Percentiles rank a stretch among this genome's conserved stretches.
phyloP scores from a whole-genome alignment of 1,140 invertebrate genomes.

The Drosophila carrolli region DNA sequence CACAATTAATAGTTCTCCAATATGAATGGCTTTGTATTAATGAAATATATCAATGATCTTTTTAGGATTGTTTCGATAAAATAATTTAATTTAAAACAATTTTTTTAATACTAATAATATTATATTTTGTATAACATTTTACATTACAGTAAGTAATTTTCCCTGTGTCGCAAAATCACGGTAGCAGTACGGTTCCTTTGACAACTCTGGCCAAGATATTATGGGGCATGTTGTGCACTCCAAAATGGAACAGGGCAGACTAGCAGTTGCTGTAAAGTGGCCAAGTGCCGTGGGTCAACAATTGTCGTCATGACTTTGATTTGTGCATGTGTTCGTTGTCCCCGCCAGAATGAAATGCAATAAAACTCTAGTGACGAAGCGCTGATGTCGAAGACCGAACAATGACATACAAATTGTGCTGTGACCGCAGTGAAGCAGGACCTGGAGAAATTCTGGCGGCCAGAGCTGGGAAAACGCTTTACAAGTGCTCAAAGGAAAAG shows the following conservation, averaged over 20 bases:
- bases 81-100: too few relatives aligned
- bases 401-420: constrained; percentile 76
- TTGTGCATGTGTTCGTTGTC: constrained; percentile 64
- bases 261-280: constrained; percentile 53
- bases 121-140: neutral
- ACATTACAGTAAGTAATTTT: neutral
- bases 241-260: constrained; percentile 1
- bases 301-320: constrained; percentile 71
- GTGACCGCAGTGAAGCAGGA: constrained; percentile 49
- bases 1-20: too few relatives aligned
- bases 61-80: too few relatives aligned
- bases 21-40: too few relatives aligned
- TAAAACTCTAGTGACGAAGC: constrained; percentile 57
- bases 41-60: too few relatives aligned
- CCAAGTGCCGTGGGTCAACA: constrained; percentile 65
- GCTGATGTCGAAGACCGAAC: constrained; percentile 26
- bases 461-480: constrained; percentile 14
- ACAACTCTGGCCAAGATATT: constrained; percentile 47
- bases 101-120: neutral
- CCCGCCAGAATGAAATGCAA: constrained; percentile 56
- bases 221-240: constrained; percentile 17
- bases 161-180: constrained; percentile 40
- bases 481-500: constrained; percentile 44
- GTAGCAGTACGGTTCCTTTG: constrained; percentile 21
- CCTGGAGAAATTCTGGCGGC: constrained; percentile 8